These are phyloP conservation scores for Solenopsis invicta DNA, from an alignment of 1,140 invertebrate species.

Conservation along the genomic window DNA sequence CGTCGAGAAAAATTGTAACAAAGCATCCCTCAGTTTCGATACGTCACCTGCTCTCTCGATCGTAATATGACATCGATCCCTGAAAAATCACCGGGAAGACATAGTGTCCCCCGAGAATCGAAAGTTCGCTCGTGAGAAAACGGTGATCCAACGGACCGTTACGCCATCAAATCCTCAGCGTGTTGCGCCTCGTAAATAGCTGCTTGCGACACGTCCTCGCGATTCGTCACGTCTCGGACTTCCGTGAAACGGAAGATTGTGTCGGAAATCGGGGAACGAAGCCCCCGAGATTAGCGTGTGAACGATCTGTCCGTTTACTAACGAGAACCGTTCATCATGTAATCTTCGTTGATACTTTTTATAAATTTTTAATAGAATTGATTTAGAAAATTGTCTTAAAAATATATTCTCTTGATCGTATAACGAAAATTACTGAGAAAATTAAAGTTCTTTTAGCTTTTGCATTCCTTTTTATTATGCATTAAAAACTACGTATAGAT, in stretches of 20 bases:
- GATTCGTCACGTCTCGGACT: constrained; percentile 63
- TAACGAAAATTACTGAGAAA: not conserved
- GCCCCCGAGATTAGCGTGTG: constrained; percentile 41
- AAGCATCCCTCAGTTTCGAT: not conserved
- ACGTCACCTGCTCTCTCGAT: constrained; percentile 4
- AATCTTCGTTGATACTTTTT: not conserved
- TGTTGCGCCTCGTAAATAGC: constrained; percentile 26
- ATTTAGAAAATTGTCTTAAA: not conserved
- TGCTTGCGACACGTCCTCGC: constrained; percentile 47
- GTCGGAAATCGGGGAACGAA: constrained; percentile 37
- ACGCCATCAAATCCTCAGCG: not conserved
- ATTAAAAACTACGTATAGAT: not conserved
- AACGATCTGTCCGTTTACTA: constrained; percentile 46
- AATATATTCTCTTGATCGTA: not conserved
- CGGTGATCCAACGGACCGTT: constrained; percentile 21
- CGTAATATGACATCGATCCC: not conserved
- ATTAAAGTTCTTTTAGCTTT: not conserved
- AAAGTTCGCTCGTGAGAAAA: constrained; percentile 55
- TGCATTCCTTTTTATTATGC: too few species aligned
- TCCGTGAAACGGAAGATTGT: constrained; percentile 47
- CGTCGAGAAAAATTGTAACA: not conserved
- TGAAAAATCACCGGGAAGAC: constrained; percentile 29
- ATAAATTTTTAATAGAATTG: not conserved
- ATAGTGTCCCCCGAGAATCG: constrained; percentile 18
- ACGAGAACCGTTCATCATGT: not conserved